A percentile compares a stretch with the other conserved stretches of the same genome.
Evolutionary conservation across 1,140 invertebrate species (phyloP).

Genomic region (Epicauta chinensis): DNA sequence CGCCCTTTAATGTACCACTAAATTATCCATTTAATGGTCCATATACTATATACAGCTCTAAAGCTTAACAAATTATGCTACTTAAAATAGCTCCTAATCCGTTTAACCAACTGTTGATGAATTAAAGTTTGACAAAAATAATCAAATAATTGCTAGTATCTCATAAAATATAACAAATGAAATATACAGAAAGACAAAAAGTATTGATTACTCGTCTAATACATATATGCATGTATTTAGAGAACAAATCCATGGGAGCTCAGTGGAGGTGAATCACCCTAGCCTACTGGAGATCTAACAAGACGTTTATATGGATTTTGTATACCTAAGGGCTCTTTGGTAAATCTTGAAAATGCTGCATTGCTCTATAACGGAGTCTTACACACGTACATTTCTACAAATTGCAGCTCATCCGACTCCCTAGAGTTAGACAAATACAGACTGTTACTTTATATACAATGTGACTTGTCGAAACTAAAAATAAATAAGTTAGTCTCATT

Average conservation of each 20-base stretch:
- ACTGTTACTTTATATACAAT: no score
- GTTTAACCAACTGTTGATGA: constrained; percentile 17
- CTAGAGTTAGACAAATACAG: no score
- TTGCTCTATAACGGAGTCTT: constrained; percentile 11
- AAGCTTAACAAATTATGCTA: constrained; percentile 13
- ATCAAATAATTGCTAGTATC: no score
- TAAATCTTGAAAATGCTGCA: constrained; percentile 30
- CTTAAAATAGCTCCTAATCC: constrained; percentile 8
- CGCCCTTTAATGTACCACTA: constrained; percentile 19
- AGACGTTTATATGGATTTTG: constrained; percentile 32
- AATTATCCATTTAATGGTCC: constrained; percentile 22
- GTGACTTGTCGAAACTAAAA: no score
- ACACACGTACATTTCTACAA: no score
- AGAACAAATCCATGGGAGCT: constrained; percentile 1
- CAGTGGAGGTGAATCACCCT: constrained; percentile 18
- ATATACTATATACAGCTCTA: constrained; percentile 3
- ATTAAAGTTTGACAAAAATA: background rate
- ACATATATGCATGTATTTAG: constrained; percentile 12
- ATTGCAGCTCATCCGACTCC: no score
- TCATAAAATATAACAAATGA: no score
- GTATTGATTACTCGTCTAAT: background rate
- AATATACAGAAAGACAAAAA: no score
- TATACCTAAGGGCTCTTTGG: constrained; percentile 28
- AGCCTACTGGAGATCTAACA: constrained; percentile 25
- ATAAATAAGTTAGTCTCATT: no score